A percentile compares a stretch with the other conserved stretches of the same genome.
These are phyloP conservation scores for Lingula anatina DNA, from an alignment of 2,888 invertebrate genomes.

Conservation along the genomic window DNA sequence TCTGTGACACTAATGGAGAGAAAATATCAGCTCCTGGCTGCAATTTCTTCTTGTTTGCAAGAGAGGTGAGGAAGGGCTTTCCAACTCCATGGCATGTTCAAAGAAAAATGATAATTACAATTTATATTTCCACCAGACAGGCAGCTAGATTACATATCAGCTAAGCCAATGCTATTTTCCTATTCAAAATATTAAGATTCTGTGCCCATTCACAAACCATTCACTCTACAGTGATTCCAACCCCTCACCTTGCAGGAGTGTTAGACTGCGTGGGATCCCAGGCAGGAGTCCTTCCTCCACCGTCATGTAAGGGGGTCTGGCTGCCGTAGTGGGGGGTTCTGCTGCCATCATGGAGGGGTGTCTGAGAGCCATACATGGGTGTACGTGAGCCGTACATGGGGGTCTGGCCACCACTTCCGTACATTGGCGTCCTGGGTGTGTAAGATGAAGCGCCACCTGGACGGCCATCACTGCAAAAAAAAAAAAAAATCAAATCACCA, in stretches of 20 bases:
- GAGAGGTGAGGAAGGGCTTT: too few species aligned
- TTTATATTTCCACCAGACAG: too few species aligned
- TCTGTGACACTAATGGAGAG: too few species aligned
- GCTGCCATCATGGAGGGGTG: conserved; percentile 90
- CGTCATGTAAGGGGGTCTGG: conserved; percentile 45
- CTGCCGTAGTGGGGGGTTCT: conserved; percentile 67
- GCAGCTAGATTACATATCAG: too few species aligned
- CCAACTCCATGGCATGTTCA: too few species aligned
- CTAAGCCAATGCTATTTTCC: too few species aligned
- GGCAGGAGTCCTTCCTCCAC: conserved; percentile 61
- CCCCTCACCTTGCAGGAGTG: conserved; percentile 70
- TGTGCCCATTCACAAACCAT: too few species aligned
- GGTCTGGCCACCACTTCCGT: conserved; percentile 67
- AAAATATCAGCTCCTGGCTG: too few species aligned
- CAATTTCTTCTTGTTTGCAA: too few species aligned
- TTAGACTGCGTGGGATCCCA: conserved; percentile 92
- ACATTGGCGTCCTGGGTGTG: conserved; percentile 73
- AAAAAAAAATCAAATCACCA: conserved; percentile 66
- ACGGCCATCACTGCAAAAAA: conserved; percentile 22
- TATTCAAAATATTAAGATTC: too few species aligned
- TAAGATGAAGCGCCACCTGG: conserved; percentile 56
- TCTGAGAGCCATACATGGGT: conserved; percentile 67
- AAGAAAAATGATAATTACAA: too few species aligned
- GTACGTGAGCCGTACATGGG: conserved; percentile 67
- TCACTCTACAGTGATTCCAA: too few species aligned